Evolutionary conservation across 2,113 vertebrate genomes (phyloP).

Genomic region (Platichthys stellatus): DNA sequence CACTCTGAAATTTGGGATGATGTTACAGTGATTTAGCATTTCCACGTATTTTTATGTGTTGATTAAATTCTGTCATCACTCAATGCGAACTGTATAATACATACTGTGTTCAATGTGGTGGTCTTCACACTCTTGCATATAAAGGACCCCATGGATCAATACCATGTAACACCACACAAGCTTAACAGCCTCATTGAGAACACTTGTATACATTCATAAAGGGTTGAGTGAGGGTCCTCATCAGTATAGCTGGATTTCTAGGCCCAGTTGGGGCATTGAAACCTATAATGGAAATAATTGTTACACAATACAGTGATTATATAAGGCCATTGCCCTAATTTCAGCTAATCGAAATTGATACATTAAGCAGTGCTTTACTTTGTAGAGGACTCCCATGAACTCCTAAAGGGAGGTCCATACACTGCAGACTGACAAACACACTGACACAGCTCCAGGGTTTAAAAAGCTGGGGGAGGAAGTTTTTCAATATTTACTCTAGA

Average conservation of each 20-base stretch:
- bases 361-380: constrained; percentile 23
- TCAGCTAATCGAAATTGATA: constrained; percentile 30
- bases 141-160: background rate
- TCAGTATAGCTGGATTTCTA: background rate
- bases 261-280: background rate
- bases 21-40: background rate
- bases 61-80: background rate
- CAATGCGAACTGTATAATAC: background rate
- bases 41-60: background rate
- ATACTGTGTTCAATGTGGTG: too few relatives aligned
- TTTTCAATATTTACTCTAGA: too few relatives aligned
- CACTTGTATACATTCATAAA: background rate
- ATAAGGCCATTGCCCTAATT: constrained; percentile 43
- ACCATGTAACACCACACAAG: background rate
- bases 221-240: background rate
- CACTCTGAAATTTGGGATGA: background rate
- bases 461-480: too few relatives aligned
- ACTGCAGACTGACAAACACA: too few relatives aligned
- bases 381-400: constrained; percentile 34
- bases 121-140: too few relatives aligned
- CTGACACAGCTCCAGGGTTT: too few relatives aligned
- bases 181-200: background rate
- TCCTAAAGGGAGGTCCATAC: constrained; percentile 9
- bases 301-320: constrained; percentile 37
- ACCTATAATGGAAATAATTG: constrained; percentile 34